Conservation (phyloP, 2,113 vertebrate species). For the Nettapus auritus region DNA sequence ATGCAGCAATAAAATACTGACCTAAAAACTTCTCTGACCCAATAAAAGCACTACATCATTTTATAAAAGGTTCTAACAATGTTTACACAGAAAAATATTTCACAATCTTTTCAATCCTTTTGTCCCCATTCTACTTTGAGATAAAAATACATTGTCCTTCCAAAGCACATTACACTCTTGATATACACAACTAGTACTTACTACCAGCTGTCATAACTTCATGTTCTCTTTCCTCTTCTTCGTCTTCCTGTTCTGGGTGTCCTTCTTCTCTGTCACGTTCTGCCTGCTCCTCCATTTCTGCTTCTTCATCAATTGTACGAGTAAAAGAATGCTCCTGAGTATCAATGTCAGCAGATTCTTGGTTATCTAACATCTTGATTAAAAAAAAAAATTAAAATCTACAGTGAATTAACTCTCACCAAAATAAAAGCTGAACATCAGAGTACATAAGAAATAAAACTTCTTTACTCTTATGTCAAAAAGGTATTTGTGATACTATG, state of each 20-base stretch:
- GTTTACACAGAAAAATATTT: not conserved
- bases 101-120: not conserved
- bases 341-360: slow-evolving; percentile 91
- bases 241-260: slow-evolving; percentile 91
- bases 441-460: not conserved
- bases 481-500: not conserved
- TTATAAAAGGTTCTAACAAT: not conserved
- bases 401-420: not conserved
- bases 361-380: slow-evolving; percentile 90
- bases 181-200: slow-evolving; percentile 75
- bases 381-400: not conserved
- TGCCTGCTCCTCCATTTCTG: slow-evolving; percentile 93
- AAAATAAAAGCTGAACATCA: not conserved
- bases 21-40: not conserved
- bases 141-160: not conserved
- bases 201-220: slow-evolving; percentile 98
- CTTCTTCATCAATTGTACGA: slow-evolving; percentile 96
- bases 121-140: not conserved
- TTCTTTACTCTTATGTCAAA: not conserved
- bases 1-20: not conserved
- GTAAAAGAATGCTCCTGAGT: slow-evolving; percentile 94
- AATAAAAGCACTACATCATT: not conserved
- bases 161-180: not conserved
- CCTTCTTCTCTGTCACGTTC: slow-evolving; percentile 92
- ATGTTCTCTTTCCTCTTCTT: slow-evolving; percentile 94